A percentile compares a stretch with the other conserved stretches of the same genome.
phyloP scores from a whole-genome alignment of 2,888 invertebrate species.

The Napeogenes inachia region DNA sequence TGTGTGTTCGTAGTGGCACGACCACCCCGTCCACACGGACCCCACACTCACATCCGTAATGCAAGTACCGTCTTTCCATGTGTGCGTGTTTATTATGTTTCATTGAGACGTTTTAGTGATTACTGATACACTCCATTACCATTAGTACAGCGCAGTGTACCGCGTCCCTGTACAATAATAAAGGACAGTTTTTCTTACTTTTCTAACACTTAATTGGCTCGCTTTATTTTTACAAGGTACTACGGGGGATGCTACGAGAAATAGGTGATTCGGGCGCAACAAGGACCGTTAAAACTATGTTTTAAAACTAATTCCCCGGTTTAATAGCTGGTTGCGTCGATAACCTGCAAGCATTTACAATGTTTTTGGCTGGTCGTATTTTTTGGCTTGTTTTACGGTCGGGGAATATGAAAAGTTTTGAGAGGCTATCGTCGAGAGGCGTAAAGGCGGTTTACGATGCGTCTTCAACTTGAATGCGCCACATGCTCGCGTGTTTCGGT shows the following conservation, averaged over 20 bases:
- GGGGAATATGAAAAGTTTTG: conserved; percentile 76
- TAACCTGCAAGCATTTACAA: conserved; percentile 73
- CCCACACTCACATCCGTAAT: conserved; percentile 12
- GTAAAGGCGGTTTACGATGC: conserved; percentile 76
- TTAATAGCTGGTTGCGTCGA: conserved; percentile 55
- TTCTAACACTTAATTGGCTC: conserved; percentile 41
- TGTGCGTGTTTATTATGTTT: conserved; percentile 26
- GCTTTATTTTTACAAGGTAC: conserved; percentile 45
- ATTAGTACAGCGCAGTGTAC: too few species aligned
- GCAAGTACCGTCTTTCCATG: conserved; percentile 17
- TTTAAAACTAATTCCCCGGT: conserved; percentile 68
- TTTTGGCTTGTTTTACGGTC: conserved; percentile 73
- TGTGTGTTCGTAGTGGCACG: conserved; percentile 54
- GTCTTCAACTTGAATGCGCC: conserved; percentile 71
- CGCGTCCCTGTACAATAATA: not conserved
- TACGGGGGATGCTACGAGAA: conserved; percentile 43
- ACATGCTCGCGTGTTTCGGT: conserved; percentile 64
- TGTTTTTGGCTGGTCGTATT: conserved; percentile 75
- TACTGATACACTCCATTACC: conserved; percentile 17
- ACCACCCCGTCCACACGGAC: conserved; percentile 16
- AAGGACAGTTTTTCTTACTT: conserved; percentile 37
- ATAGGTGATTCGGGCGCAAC: conserved; percentile 57
- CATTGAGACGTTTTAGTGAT: conserved; percentile 23
- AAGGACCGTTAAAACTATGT: conserved; percentile 65
- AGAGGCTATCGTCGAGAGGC: conserved; percentile 68